Evolutionary conservation across 2,888 invertebrate species (phyloP).

Genomic region (Acronicta alni): DNA sequence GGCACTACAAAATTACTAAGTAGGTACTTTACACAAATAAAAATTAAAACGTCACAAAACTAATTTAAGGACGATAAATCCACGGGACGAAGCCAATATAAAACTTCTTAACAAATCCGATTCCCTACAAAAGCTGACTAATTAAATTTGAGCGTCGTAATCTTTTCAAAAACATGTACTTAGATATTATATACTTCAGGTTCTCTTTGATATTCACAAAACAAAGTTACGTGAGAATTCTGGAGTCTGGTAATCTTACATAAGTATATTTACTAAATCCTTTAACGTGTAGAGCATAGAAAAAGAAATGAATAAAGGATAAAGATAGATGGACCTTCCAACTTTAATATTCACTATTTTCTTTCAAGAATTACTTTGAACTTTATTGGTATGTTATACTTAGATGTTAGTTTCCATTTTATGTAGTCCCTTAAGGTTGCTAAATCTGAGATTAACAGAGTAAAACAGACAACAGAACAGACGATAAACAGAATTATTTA

Average conservation of each 20-base stretch:
- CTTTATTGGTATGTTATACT: slow-evolving; percentile 27
- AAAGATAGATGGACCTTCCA: slow-evolving; percentile 21
- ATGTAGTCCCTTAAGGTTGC: slow-evolving; percentile 20
- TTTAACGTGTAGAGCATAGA: too few species aligned
- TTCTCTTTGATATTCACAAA: slow-evolving; percentile 38
- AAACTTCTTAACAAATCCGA: slow-evolving; percentile 47
- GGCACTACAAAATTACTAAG: too few species aligned
- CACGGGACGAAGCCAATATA: slow-evolving; percentile 46
- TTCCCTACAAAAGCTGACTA: slow-evolving; percentile 46
- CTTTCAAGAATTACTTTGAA: slow-evolving; percentile 25
- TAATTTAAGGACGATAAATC: slow-evolving; percentile 36
- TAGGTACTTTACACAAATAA: slow-evolving; percentile 6
- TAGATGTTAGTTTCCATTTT: slow-evolving; percentile 22
- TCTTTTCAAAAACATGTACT: slow-evolving; percentile 25
- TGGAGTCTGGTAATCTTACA: slow-evolving; percentile 20
- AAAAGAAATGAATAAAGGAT: too few species aligned
- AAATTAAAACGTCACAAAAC: too few species aligned
- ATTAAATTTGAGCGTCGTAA: slow-evolving; percentile 43
- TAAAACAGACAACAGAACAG: slow-evolving; percentile 2
- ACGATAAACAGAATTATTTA: slow-evolving; percentile 14
- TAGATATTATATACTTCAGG: slow-evolving; percentile 2
- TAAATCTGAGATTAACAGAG: slow-evolving; percentile 17
- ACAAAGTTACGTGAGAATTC: slow-evolving; percentile 34
- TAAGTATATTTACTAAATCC: slow-evolving; percentile 17
- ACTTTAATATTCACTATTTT: slow-evolving; percentile 30